These are phyloP conservation scores for Rhogogaster chlorosoma DNA, from an alignment of 2,888 invertebrate genomes.

Conservation along the genomic window DNA sequence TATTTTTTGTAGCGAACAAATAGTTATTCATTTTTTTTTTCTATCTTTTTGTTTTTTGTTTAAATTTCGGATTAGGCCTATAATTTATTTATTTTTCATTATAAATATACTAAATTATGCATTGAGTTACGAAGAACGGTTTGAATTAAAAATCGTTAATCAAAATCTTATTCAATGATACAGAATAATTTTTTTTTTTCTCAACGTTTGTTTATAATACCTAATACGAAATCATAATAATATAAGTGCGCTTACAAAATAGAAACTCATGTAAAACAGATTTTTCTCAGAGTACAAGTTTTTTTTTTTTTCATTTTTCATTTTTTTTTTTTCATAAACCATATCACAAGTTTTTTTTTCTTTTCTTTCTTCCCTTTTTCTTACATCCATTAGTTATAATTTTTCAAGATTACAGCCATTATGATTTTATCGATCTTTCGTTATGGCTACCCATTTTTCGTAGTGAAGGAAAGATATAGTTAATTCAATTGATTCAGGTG, in stretches of 20 bases:
- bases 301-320: background rate
- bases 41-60: background rate
- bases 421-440: constrained; percentile 11
- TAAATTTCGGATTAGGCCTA: background rate
- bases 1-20: background rate
- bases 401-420: constrained; percentile 36
- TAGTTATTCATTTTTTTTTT: background rate
- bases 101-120: background rate
- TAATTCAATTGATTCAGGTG: background rate
- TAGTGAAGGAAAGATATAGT: background rate
- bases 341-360: constrained; percentile 37
- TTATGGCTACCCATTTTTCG: background rate
- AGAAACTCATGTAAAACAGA: constrained; percentile 27
- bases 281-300: constrained; percentile 22
- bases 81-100: background rate
- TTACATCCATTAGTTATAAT: constrained; percentile 21
- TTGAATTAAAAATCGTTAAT: constrained; percentile 18
- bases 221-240: constrained; percentile 26
- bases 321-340: background rate
- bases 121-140: background rate
- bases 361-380: background rate
- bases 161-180: constrained; percentile 27
- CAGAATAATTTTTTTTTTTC: background rate
- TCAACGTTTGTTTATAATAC: constrained; percentile 19
- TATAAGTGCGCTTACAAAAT: constrained; percentile 34